These are phyloP conservation scores for Hirtodrosophila cameraria DNA, from an alignment of 2,888 invertebrate genomes.

Conservation along the genomic window DNA sequence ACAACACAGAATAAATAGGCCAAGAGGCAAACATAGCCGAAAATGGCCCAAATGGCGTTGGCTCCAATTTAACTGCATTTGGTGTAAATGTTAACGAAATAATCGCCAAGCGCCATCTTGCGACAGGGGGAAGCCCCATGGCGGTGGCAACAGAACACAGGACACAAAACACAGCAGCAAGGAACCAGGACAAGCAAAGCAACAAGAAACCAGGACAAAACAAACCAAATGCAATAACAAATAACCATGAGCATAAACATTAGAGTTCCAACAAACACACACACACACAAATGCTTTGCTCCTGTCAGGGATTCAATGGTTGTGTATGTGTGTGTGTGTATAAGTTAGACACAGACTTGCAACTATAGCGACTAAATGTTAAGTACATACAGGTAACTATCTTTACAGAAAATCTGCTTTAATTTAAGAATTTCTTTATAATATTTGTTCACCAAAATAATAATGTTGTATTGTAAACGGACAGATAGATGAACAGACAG, in stretches of 20 bases:
- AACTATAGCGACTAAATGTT: slow-evolving; percentile 5
- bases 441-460: too few relatives aligned
- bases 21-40: slow-evolving; percentile 38
- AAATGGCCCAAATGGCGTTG: slow-evolving; percentile 45
- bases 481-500: too few relatives aligned
- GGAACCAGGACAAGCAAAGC: not conserved
- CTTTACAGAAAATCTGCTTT: slow-evolving; percentile 1
- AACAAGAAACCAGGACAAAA: slow-evolving; percentile 15
- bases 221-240: slow-evolving; percentile 22
- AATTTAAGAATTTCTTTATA: too few relatives aligned
- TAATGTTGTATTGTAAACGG: too few relatives aligned
- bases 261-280: slow-evolving; percentile 8
- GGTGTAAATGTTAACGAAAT: slow-evolving; percentile 68
- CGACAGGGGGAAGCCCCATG: slow-evolving; percentile 11
- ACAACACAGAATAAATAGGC: slow-evolving; percentile 43
- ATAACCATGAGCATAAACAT: slow-evolving; percentile 56
- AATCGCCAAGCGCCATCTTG: slow-evolving; percentile 64
- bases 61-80: slow-evolving; percentile 62
- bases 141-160: not conserved
- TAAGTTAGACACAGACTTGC: not conserved
- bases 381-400: slow-evolving; percentile 10
- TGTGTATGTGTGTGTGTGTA: not conserved
- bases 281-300: not conserved
- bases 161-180: slow-evolving; percentile 1
- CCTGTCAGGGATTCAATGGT: not conserved